Base-by-base conservation (phyloP, 2,888 invertebrate genomes). In the Drosophila borborema region DNA sequence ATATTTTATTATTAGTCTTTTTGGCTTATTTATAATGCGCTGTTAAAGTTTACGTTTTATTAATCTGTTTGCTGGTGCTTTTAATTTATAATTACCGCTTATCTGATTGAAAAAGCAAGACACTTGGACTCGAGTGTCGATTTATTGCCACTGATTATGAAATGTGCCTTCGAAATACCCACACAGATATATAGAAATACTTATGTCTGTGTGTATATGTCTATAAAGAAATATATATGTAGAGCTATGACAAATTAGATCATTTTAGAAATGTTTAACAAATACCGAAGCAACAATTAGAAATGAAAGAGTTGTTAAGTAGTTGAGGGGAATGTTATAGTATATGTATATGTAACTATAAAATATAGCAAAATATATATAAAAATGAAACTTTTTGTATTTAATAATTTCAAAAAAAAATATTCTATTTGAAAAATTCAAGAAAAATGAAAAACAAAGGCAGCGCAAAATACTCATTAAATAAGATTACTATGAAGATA, bases 31-130 rank as follows among this genome's bases (percentile, higher is more conserved):
- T 88, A 84, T 82, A 88, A 82, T 71, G 72, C 69, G 81, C 74
- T 81, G 80, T 86, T 88, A 84, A 88, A 82, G 82, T 84, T 84
- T 73, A 88, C 70, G 81, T 88, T 88, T 86, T 86, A 84, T 86
- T 86, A 86, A 89, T 89, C 86, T 89, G 79, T 82, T 84, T 82
- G 76, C 73, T 82, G 82, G 8, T 68, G 84, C 82, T 84, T 89
- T 89, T 89, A 81, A 86, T 86, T 89, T 86, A 86, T 89, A 86
- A 86, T 86, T 82, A 82, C 68, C 72, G 89, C 89, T 86, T 86
- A 86, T 89, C 86, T 86, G 86, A 89, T 86, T 86, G 72, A 86
- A 81, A 79, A 81, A 79, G 67, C 81, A 66, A 81, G 82, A 84
- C 86, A 86, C 89, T 86, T 84, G 72, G 60, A 72, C 77, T 89